Percentiles rank a stretch among this genome's conserved stretches.
Evolutionary conservation across 2,888 invertebrate species (phyloP).

Genomic region (Dorcus parallelipipedus): DNA sequence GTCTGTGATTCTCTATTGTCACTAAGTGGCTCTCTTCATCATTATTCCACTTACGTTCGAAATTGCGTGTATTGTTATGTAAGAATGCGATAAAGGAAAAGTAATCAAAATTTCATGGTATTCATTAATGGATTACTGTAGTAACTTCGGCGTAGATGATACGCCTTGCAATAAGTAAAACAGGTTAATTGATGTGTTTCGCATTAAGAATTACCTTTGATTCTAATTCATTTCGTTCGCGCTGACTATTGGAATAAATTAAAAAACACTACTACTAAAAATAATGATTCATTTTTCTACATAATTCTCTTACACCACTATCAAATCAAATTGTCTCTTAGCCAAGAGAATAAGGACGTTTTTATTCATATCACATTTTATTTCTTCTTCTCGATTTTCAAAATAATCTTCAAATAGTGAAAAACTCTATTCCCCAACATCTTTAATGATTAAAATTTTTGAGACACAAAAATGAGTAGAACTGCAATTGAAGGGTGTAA

Average conservation of each 20-base stretch:
- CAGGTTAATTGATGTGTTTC: conserved; percentile 23
- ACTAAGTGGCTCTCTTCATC: conserved; percentile 24
- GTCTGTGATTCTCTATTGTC: conserved; percentile 31
- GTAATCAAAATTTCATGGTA: conserved; percentile 31
- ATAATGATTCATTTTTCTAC: no score
- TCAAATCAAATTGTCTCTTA: no score
- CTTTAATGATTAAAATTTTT: no score
- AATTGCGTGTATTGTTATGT: conserved; percentile 15
- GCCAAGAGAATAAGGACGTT: no score
- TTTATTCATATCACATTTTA: no score
- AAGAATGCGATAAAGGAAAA: conserved; percentile 22
- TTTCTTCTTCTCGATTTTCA: no score
- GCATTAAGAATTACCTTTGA: conserved; percentile 1
- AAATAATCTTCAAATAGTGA: no score
- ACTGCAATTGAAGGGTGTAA: no score
- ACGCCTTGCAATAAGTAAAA: conserved; percentile 21
- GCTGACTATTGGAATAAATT: background rate
- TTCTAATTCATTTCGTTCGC: background rate
- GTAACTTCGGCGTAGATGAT: conserved; percentile 28
- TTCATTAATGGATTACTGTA: conserved; percentile 36
- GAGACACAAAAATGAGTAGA: no score
- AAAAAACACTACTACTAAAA: no score
- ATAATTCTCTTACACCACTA: no score
- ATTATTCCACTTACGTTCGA: conserved; percentile 19
- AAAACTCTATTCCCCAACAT: no score